phyloP scores from a whole-genome alignment of 2,113 vertebrate genomes.

The Python bivittatus region DNA sequence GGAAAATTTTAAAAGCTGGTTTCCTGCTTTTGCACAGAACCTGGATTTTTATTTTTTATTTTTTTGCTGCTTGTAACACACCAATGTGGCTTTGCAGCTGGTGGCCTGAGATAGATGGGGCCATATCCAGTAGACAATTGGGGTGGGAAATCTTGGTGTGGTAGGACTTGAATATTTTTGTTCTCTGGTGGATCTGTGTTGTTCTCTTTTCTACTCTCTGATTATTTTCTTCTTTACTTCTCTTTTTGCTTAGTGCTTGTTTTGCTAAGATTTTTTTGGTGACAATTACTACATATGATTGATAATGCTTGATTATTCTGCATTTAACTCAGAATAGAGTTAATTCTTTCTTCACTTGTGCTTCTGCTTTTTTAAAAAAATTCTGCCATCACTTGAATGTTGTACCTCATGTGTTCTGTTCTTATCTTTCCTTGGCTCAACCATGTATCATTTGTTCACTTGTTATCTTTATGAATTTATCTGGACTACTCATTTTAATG shows the following conservation, averaged over 20 bases:
- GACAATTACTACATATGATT: background rate
- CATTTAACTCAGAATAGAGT: no score
- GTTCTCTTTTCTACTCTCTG: background rate
- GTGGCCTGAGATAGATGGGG: background rate
- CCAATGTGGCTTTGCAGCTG: background rate
- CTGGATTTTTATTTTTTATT: background rate
- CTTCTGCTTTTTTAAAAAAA: background rate
- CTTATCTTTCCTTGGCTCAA: background rate
- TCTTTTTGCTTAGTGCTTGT: background rate
- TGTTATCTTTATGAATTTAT: background rate
- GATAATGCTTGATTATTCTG: background rate
- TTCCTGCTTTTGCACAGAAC: background rate
- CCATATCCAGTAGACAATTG: background rate
- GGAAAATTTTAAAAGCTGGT: background rate
- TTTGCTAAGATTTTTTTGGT: background rate
- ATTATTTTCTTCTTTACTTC: background rate
- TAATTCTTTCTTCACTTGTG: background rate
- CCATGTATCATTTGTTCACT: background rate
- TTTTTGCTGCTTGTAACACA: background rate
- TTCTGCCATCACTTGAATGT: background rate
- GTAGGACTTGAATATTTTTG: background rate
- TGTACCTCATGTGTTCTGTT: background rate
- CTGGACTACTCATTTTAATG: background rate
- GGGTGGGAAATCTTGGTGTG: background rate
- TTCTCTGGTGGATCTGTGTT: background rate